Conservation (phyloP, 2,888 invertebrate species). For the Poecilobothrus nobilitatus region DNA sequence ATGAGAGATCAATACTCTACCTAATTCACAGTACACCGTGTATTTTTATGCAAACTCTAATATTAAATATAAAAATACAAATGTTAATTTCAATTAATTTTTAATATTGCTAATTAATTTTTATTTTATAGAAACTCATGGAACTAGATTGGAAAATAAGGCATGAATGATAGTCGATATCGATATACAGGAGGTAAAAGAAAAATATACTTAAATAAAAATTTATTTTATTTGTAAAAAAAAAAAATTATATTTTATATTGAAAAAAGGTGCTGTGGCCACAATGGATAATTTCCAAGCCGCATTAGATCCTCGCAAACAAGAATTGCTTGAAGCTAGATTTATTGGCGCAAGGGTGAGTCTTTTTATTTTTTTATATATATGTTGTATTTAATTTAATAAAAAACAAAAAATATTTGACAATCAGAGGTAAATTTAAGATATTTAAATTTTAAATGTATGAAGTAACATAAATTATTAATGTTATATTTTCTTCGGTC, state of each 20-base stretch:
- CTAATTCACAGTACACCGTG: too few species aligned
- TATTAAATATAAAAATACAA: too few species aligned
- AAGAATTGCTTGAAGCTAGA: slow-evolving; percentile 96
- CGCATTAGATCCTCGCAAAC: slow-evolving; percentile 96
- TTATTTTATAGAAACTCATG: slow-evolving; percentile 23
- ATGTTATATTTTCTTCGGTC: too few species aligned
- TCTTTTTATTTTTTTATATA: slow-evolving; percentile 31
- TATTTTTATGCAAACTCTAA: too few species aligned
- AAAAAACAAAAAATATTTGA: slow-evolving; percentile 10
- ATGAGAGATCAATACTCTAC: too few species aligned
- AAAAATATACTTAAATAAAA: neutral
- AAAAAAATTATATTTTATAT: slow-evolving; percentile 41
- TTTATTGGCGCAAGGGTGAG: slow-evolving; percentile 93
- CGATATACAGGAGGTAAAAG: slow-evolving; percentile 52
- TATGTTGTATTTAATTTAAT: too few species aligned
- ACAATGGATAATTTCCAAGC: slow-evolving; percentile 96
- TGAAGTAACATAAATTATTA: neutral
- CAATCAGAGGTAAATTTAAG: neutral
- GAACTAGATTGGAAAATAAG: slow-evolving; percentile 39
- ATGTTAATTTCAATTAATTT: too few species aligned
- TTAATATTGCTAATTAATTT: too few species aligned
- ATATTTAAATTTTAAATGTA: neutral
- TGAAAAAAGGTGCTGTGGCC: slow-evolving; percentile 86
- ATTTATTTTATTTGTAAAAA: neutral
- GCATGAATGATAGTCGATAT: slow-evolving; percentile 56